Base-by-base conservation (phyloP, 2,113 vertebrate species). In the Tachysurus fulvidraco region DNA sequence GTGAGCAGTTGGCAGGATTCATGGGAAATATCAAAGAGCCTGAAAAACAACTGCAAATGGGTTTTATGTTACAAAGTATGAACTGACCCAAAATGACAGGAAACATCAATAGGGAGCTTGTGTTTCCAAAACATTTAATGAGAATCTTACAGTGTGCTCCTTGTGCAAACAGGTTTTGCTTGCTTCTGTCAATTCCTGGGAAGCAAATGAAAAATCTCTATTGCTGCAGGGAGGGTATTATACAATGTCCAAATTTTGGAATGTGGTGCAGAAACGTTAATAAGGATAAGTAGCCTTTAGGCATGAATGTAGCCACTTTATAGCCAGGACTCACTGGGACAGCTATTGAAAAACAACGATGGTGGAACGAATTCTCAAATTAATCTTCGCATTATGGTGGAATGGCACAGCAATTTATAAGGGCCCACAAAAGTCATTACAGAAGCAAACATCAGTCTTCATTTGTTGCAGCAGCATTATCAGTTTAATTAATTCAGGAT, bases 21-120 rank as follows among this genome's bases (percentile, higher is more conserved):
- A 93, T 84, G 90, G 90, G 92, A 88, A 91, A 87, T 50, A 88
- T 93, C 89, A 94, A 95, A 95, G 91, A 84, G 46, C 87, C 85
- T 89, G 71, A 87, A 91, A 93, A 94, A 93, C 91, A 94, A 93
- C 94, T 94, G 91, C 90, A 92, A 93, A 91, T 86, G 89, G 88
- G 92, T 93, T 94, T 94, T 90, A 91, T 89, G 88, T 90, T 88
- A 92, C 92, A 89, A 88, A 92, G 90, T 91, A 91, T 92, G 95
- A 90, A 90, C 90, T 93, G 92, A 92, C 89, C 93, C 87, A 89
- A 84, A 94, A 92, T 93, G 91, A 94, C 92, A 93, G 94, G 94
- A 92, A 83, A 89, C 87, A 92, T 93, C 36, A 67, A 79, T 90
- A 52, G 86, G 28, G 60, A 83, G 81, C 59, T 82, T 77, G 46